These are phyloP conservation scores for Cacatua alba DNA, from an alignment of 2,113 vertebrate genomes.

Conservation along the genomic window DNA sequence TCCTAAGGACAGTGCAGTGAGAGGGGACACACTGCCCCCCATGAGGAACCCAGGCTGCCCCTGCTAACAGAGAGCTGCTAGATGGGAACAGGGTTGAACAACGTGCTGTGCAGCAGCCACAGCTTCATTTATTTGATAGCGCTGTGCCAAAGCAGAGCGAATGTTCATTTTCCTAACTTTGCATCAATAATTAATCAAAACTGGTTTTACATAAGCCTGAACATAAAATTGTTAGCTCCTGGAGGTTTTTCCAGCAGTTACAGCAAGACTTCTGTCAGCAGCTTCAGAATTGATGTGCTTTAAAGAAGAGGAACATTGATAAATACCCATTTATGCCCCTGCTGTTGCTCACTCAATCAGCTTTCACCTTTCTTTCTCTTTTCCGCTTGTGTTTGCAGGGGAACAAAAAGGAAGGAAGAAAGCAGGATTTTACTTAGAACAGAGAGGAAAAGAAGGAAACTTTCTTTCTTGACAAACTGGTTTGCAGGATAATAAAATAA, in stretches of 20 bases:
- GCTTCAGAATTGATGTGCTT: slow-evolving; percentile 25
- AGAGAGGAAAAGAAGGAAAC: neutral
- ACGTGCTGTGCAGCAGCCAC: neutral
- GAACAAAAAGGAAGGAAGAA: neutral
- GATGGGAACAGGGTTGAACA: neutral
- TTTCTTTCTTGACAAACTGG: neutral
- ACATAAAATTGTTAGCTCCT: slow-evolving; percentile 72
- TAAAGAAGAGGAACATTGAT: slow-evolving; percentile 15
- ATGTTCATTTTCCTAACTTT: slow-evolving; percentile 73
- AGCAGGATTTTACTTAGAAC: neutral
- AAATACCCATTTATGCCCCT: slow-evolving; percentile 29
- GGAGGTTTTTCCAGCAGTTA: slow-evolving; percentile 56
- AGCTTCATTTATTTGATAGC: slow-evolving; percentile 30
- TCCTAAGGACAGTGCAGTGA: neutral
- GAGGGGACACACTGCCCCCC: neutral
- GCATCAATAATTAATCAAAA: slow-evolving; percentile 76
- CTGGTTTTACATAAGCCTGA: slow-evolving; percentile 66
- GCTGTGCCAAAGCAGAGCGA: slow-evolving; percentile 30
- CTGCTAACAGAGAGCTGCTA: accelerated
- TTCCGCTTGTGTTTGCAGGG: neutral
- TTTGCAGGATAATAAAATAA: neutral
- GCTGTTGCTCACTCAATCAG: slow-evolving; percentile 8
- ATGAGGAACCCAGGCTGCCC: accelerated
- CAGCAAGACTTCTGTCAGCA: slow-evolving; percentile 44
- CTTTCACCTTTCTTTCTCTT: neutral